A percentile compares a stretch with the other conserved stretches of the same genome.
phyloP scores from a whole-genome alignment of 2,797 vertebrate species.

The Oceanodroma leucorhoa region DNA sequence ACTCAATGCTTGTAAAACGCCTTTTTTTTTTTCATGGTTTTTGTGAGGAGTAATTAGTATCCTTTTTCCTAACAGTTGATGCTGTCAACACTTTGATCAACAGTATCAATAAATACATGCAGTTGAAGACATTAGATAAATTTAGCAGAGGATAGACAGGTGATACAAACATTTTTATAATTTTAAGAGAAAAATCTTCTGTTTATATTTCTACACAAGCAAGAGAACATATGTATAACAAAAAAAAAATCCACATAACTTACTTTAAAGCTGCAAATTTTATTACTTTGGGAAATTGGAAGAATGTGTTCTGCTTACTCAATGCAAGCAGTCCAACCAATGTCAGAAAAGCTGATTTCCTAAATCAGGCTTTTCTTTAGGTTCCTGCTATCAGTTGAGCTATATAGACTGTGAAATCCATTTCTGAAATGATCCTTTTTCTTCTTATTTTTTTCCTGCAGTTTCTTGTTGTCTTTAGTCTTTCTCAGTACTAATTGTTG shows the following conservation, averaged over 20 bases:
- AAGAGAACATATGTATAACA: not conserved
- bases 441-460: not conserved
- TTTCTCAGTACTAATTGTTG: not conserved
- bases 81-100: not conserved
- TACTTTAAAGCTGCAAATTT: not conserved
- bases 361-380: not conserved
- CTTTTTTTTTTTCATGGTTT: not conserved
- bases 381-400: not conserved
- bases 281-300: not conserved
- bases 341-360: not conserved
- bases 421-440: not conserved
- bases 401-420: not conserved
- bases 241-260: not conserved
- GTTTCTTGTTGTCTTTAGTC: not conserved
- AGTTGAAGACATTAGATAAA: not conserved
- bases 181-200: not conserved
- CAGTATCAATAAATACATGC: not conserved
- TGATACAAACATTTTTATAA: not conserved
- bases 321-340: not conserved
- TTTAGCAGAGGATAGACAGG: not conserved
- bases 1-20: not conserved
- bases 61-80: not conserved
- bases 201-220: not conserved
- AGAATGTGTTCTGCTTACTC: not conserved
- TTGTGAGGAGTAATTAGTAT: not conserved